Percentiles rank a stretch among this genome's conserved stretches.
phyloP scores from a whole-genome alignment of 2,113 vertebrate genomes.

The Notothenia coriiceps region DNA sequence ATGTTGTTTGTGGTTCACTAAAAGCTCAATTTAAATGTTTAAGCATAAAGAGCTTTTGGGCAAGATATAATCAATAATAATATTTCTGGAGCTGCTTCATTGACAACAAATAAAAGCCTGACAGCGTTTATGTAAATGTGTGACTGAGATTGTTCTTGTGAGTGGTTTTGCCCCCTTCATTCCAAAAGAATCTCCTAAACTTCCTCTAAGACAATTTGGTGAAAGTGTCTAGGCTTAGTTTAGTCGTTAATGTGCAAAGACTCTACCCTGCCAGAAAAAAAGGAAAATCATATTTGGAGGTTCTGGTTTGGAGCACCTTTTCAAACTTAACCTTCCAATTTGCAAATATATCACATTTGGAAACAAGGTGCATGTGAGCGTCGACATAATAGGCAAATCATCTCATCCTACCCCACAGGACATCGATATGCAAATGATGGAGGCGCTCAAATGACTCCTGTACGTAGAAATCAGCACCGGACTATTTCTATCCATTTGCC shows the following conservation, averaged over 20 bases:
- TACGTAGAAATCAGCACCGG: constrained; percentile 47
- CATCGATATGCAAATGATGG: constrained; percentile 47
- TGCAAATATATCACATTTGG: constrained; percentile 30
- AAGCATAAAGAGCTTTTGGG: neutral
- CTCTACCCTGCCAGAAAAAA: neutral
- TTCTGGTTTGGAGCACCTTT: constrained; percentile 7
- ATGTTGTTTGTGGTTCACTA: neutral
- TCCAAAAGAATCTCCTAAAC: neutral
- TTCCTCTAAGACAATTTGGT: neutral
- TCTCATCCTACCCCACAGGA: constrained; percentile 6
- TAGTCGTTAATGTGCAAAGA: neutral
- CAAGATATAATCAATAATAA: neutral
- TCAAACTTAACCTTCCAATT: constrained; percentile 9
- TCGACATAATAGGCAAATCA: constrained; percentile 25
- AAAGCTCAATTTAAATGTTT: constrained; percentile 1
- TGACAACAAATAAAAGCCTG: neutral
- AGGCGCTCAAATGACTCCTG: constrained; percentile 10
- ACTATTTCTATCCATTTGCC: constrained; percentile 6
- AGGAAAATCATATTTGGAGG: constrained; percentile 15
- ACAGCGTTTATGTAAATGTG: neutral
- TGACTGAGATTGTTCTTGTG: neutral
- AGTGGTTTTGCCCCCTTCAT: too few species aligned
- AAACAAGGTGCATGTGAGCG: neutral
- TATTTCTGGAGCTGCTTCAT: constrained; percentile 4
- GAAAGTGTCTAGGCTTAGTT: neutral